A percentile compares a stretch with the other conserved stretches of the same genome.
phyloP scores from a whole-genome alignment of 2,888 invertebrate species.

The Thymelicus acteon region DNA sequence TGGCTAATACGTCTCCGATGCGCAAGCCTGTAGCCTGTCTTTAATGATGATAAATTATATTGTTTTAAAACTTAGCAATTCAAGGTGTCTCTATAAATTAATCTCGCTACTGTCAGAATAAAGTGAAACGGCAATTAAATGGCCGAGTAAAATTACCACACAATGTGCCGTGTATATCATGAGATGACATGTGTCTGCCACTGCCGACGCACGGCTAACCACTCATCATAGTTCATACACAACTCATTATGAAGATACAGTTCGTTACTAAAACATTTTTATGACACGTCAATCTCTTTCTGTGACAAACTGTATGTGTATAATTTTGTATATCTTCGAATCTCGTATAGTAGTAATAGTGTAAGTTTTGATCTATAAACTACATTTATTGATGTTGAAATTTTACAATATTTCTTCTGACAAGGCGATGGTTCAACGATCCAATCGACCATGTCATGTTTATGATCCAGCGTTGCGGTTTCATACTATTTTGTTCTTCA shows the following conservation, averaged over 20 bases:
- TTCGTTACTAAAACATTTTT: conserved; percentile 46
- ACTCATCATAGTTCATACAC: conserved; percentile 73
- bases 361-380: too few species aligned
- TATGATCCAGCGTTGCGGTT: too few species aligned
- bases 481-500: too few species aligned
- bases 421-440: too few species aligned
- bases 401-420: too few species aligned
- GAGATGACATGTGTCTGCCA: conserved; percentile 71
- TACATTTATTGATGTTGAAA: too few species aligned
- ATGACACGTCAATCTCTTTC: conserved; percentile 16
- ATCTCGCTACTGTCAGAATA: conserved; percentile 72
- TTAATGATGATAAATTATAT: conserved; percentile 75
- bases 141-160: conserved; percentile 78
- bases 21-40: conserved; percentile 58
- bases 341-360: too few species aligned
- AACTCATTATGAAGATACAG: conserved; percentile 50
- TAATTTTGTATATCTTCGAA: too few species aligned
- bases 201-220: conserved; percentile 56
- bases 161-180: conserved; percentile 80
- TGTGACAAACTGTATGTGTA: neutral
- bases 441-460: too few species aligned
- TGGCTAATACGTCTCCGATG: conserved; percentile 46
- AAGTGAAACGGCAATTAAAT: conserved; percentile 79
- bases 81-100: conserved; percentile 81
- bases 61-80: conserved; percentile 68